Evolutionary conservation across 2,888 invertebrate species (phyloP).

Genomic region (Eugnorisma glareosa): DNA sequence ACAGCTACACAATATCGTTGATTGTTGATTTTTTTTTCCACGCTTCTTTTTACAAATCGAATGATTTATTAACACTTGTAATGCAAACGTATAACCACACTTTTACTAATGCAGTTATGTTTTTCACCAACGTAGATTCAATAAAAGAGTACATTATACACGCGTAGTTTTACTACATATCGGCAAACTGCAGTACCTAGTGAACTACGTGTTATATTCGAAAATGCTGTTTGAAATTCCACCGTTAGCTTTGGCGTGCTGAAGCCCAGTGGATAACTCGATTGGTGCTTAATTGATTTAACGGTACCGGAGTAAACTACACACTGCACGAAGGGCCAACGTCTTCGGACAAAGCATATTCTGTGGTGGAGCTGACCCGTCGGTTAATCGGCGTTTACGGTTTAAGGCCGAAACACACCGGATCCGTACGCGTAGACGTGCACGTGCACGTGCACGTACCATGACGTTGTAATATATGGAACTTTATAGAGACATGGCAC

Average conservation of each 20-base stretch:
- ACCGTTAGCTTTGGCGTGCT: conserved; percentile 48
- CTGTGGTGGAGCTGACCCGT: conserved; percentile 46
- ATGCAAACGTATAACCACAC: neutral
- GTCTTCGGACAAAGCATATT: conserved; percentile 57
- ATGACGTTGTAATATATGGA: too few relatives aligned
- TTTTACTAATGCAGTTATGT: neutral
- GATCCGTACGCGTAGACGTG: too few relatives aligned
- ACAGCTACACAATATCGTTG: conserved; percentile 13
- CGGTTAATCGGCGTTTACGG: conserved; percentile 51
- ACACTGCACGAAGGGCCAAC: conserved; percentile 34
- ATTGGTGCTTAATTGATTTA: conserved; percentile 66
- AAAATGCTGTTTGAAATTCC: conserved; percentile 38
- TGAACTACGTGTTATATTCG: conserved; percentile 24
- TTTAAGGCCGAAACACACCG: too few relatives aligned
- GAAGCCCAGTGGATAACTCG: conserved; percentile 57
- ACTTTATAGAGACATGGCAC: too few relatives aligned
- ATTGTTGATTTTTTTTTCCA: conserved; percentile 26
- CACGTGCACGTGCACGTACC: too few relatives aligned
- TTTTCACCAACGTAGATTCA: too few relatives aligned
- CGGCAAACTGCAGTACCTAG: conserved; percentile 15
- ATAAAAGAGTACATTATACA: neutral
- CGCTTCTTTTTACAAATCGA: neutral
- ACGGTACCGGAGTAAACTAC: conserved; percentile 54
- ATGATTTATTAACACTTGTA: neutral
- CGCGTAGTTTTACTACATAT: conserved; percentile 3